Percentiles rank a stretch among this genome's conserved stretches.
These are phyloP conservation scores for Argyrosomus regius DNA, from an alignment of 2,797 vertebrate genomes.

Conservation along the genomic window DNA sequence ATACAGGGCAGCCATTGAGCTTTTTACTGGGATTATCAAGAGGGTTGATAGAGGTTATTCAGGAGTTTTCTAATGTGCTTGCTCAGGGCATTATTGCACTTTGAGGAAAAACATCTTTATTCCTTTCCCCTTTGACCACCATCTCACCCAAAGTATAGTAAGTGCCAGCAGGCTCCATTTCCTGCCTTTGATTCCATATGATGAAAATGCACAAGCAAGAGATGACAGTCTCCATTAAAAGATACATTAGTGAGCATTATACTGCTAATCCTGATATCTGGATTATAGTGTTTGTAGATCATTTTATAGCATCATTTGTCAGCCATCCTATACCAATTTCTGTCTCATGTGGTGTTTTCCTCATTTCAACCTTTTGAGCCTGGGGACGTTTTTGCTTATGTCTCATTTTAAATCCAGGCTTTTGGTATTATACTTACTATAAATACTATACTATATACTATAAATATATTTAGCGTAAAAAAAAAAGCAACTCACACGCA, in stretches of 20 bases:
- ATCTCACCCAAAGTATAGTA: conserved; percentile 18
- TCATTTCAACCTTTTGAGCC: conserved; percentile 16
- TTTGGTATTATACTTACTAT: neutral
- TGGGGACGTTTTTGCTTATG: conserved; percentile 10
- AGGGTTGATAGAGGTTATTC: conserved; percentile 14
- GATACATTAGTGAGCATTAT: conserved; percentile 82
- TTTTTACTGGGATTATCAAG: conserved; percentile 57
- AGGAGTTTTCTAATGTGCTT: conserved; percentile 44
- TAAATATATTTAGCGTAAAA: neutral
- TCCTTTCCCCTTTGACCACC: conserved; percentile 23
- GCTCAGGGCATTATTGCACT: conserved; percentile 16
- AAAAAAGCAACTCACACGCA: neutral
- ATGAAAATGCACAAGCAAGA: conserved; percentile 44
- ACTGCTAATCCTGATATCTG: conserved; percentile 81
- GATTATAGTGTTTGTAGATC: conserved; percentile 75
- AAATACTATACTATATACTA: no score
- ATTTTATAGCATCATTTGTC: conserved; percentile 62
- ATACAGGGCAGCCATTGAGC: conserved; percentile 15
- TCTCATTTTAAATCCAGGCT: conserved; percentile 3
- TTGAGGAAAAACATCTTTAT: conserved; percentile 31
- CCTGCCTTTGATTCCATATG: conserved; percentile 58
- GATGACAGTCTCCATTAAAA: conserved; percentile 73
- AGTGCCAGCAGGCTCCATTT: conserved; percentile 35
- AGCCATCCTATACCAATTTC: conserved; percentile 32
- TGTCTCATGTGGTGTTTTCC: conserved; percentile 29